phyloP scores from a whole-genome alignment of 2,888 invertebrate species.

The Sialis fuliginosa region DNA sequence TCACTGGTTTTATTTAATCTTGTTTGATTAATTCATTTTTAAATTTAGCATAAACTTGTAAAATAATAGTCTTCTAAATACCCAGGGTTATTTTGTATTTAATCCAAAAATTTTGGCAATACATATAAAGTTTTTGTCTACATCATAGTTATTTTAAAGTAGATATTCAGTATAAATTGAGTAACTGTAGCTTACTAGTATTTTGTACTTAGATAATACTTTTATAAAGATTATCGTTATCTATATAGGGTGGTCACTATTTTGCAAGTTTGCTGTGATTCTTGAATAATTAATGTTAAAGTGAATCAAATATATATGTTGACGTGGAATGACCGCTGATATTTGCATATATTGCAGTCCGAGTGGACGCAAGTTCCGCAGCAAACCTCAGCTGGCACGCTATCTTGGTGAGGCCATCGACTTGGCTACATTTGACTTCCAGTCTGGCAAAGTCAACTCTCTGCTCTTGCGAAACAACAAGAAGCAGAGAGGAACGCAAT shows the following conservation, averaged over 20 bases:
- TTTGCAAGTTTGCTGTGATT: conserved; percentile 1
- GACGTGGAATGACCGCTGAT: conserved; percentile 4
- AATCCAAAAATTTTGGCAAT: too few species aligned
- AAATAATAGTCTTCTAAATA: too few species aligned
- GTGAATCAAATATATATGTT: conserved; percentile 2
- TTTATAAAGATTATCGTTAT: conserved; percentile 4
- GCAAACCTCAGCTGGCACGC: conserved; percentile 64
- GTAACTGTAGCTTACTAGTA: too few species aligned
- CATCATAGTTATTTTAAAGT: too few species aligned
- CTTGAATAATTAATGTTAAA: not conserved
- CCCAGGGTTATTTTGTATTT: too few species aligned
- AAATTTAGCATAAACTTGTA: too few species aligned
- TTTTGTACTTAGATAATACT: not conserved
- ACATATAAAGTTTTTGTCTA: too few species aligned
- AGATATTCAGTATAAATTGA: too few species aligned
- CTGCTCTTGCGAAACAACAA: conserved; percentile 52
- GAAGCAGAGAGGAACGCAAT: conserved; percentile 44
- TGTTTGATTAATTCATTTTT: too few species aligned
- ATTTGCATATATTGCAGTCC: conserved; percentile 36
- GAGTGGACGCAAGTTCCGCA: conserved; percentile 65
- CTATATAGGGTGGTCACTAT: not conserved
- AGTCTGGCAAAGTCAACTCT: conserved; percentile 58
- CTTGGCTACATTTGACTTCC: conserved; percentile 66
- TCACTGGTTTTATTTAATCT: too few species aligned
- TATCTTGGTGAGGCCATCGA: conserved; percentile 62